A percentile compares a stretch with the other conserved stretches of the same genome.
phyloP scores from a whole-genome alignment of 2,113 vertebrate genomes.

The Megaleporinus macrocephalus region DNA sequence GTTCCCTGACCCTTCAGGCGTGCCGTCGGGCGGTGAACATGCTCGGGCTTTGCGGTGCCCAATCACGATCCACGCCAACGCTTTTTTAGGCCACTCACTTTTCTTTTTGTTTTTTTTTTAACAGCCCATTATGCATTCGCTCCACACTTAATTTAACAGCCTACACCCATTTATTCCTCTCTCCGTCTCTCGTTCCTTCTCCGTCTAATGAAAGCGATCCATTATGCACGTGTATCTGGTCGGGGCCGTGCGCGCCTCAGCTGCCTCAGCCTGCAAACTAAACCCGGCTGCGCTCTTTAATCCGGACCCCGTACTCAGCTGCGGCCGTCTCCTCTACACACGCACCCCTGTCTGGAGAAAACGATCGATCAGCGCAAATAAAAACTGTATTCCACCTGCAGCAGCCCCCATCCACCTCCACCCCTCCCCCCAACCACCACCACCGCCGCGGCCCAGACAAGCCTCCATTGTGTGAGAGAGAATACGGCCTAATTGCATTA shows the following conservation, averaged over 20 bases:
- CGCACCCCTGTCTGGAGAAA: slow-evolving; percentile 20
- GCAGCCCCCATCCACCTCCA: slow-evolving; percentile 48
- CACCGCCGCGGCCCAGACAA: slow-evolving; percentile 40
- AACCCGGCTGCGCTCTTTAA: slow-evolving; percentile 11
- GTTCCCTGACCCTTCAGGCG: neutral
- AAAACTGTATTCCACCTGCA: slow-evolving; percentile 52
- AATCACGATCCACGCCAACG: slow-evolving; percentile 37
- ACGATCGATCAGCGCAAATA: slow-evolving; percentile 63
- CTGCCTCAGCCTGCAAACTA: slow-evolving; percentile 53
- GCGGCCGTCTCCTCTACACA: neutral
- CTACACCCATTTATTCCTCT: slow-evolving; percentile 63
- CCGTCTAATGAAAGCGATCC: slow-evolving; percentile 68
- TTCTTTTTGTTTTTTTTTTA: slow-evolving; percentile 62
- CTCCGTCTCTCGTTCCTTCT: slow-evolving; percentile 35
- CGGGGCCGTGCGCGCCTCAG: slow-evolving; percentile 61
- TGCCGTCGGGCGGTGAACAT: neutral
- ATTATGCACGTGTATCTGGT: slow-evolving; percentile 71
- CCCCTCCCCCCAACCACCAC: slow-evolving; percentile 17
- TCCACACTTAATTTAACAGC: slow-evolving; percentile 71
- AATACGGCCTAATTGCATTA: slow-evolving; percentile 55
- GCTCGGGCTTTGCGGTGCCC: slow-evolving; percentile 41
- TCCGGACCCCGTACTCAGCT: neutral
- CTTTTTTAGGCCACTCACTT: slow-evolving; percentile 61
- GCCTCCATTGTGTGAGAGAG: slow-evolving; percentile 40
- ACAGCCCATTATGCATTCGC: slow-evolving; percentile 73